Conservation (phyloP, 2,113 vertebrate genomes). For the Colistium nudipinnis region DNA sequence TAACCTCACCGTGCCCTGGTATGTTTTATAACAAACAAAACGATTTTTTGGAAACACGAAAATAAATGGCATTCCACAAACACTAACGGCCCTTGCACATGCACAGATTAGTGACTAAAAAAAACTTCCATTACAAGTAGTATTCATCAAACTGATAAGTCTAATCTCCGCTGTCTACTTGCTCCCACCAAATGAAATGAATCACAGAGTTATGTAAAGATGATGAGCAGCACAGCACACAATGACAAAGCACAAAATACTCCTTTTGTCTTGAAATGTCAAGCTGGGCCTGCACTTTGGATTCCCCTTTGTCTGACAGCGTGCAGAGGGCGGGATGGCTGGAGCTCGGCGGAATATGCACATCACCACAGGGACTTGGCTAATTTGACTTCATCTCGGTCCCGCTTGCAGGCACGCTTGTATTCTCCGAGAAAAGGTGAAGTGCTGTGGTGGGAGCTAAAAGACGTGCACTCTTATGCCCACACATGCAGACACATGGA, state of each 20-base stretch:
- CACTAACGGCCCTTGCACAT: not conserved
- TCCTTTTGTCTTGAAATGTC: conserved; percentile 24
- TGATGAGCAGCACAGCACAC: conserved; percentile 41
- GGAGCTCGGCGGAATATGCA: conserved; percentile 24
- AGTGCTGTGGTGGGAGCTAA: conserved; percentile 12
- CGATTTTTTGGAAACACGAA: not conserved
- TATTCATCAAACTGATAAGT: conserved; percentile 31
- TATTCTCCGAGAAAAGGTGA: not conserved
- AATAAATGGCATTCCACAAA: not conserved
- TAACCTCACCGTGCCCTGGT: not conserved
- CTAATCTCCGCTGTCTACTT: conserved; percentile 9
- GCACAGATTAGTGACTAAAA: conserved; percentile 6
- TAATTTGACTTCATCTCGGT: conserved; percentile 3
- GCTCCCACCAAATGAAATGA: not conserved
- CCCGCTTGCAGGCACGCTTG: not conserved
- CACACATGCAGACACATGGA: conserved; percentile 46
- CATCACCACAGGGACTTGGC: conserved; percentile 9
- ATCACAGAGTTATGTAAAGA: not conserved
- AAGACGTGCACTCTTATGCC: conserved; percentile 11
- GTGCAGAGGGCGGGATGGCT: conserved; percentile 10
- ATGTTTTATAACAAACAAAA: not conserved
- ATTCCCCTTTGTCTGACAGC: conserved; percentile 40
- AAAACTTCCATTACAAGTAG: not conserved
- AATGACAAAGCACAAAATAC: conserved; percentile 63
- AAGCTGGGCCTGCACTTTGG: conserved; percentile 44